Evolutionary conservation across 2,113 vertebrate species (phyloP).

Genomic region (Lonchura striata): DNA sequence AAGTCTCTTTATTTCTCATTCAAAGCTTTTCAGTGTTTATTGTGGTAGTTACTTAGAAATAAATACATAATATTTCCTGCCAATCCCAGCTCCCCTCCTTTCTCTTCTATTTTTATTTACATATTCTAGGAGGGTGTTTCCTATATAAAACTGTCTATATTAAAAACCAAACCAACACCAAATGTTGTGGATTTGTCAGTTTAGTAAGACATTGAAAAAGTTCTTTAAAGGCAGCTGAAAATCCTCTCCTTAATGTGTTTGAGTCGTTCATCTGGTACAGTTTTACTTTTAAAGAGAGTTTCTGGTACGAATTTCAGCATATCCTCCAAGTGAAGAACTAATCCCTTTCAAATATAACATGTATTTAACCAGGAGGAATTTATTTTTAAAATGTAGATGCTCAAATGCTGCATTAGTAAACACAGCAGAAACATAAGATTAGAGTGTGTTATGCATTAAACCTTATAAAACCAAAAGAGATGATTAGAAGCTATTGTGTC

Average conservation of each 20-base stretch:
- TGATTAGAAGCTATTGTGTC: background rate
- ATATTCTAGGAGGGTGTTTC: background rate
- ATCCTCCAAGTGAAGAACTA: background rate
- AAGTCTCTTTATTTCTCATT: slow-evolving; percentile 22
- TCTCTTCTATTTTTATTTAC: background rate
- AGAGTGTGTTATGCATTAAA: background rate
- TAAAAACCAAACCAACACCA: background rate
- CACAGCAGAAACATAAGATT: background rate
- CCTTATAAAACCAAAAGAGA: background rate
- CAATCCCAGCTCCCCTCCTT: background rate
- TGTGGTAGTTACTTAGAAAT: background rate
- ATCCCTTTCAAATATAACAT: background rate
- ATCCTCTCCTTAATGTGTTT: background rate
- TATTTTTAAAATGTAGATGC: background rate
- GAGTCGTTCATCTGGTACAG: background rate
- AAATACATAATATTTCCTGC: background rate
- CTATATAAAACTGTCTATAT: background rate
- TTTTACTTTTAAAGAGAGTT: background rate
- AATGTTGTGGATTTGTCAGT: background rate
- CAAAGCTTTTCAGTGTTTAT: background rate
- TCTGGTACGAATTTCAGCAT: background rate
- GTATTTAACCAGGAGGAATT: background rate
- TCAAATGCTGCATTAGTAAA: background rate
- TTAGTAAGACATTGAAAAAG: background rate
- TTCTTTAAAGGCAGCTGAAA: slow-evolving; percentile 3